Evolutionary conservation across 2,888 invertebrate species (phyloP).

Genomic region (Callinectes sapidus): DNA sequence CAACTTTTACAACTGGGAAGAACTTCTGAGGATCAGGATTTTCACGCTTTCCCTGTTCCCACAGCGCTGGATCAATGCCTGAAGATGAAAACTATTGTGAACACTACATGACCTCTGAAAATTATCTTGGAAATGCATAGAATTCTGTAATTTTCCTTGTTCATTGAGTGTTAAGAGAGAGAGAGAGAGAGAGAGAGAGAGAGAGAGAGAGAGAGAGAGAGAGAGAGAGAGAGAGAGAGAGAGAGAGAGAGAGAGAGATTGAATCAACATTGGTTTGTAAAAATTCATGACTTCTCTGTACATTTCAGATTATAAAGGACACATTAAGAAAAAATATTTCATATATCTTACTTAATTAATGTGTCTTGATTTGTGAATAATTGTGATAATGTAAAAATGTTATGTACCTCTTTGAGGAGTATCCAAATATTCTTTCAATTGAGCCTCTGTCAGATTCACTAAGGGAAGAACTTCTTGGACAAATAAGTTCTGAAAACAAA

Average conservation of each 20-base stretch:
- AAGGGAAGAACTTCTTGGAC: conserved; percentile 84
- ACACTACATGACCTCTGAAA: neutral
- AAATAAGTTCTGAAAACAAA: conserved; percentile 81
- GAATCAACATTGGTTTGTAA: too few species aligned
- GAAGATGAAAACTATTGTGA: conserved; percentile 73
- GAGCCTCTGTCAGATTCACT: conserved; percentile 85
- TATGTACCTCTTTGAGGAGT: conserved; percentile 79
- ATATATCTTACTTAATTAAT: neutral
- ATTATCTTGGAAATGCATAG: too few species aligned
- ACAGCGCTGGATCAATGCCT: conserved; percentile 94
- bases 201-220: neutral
- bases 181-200: neutral
- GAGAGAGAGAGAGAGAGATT: neutral
- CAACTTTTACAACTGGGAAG: conserved; percentile 95
- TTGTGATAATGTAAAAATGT: neutral
- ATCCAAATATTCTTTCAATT: conserved; percentile 90
- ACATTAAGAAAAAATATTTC: neutral
- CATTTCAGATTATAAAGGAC: too few species aligned
- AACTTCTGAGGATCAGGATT: conserved; percentile 94
- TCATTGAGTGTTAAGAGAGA: neutral
- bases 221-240: neutral
- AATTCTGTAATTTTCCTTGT: neutral
- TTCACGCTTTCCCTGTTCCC: conserved; percentile 96
- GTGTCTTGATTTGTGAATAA: neutral
- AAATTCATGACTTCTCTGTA: neutral